Base-by-base conservation (phyloP, 2,888 invertebrate genomes). In the Parnassius apollo region DNA sequence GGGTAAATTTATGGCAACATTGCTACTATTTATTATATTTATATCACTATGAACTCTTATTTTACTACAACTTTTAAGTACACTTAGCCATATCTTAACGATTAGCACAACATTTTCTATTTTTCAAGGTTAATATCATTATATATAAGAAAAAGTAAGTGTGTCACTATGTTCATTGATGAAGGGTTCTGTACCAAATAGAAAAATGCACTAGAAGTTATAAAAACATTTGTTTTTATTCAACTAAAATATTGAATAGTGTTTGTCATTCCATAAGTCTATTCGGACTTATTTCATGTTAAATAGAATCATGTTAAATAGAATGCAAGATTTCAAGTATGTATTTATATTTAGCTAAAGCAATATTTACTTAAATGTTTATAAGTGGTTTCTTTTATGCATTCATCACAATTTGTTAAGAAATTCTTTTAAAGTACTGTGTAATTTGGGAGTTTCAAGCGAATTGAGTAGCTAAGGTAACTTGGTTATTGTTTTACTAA, bases 401-500 rank as follows among this genome's bases (percentile, higher is more conserved):
- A 54, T 55, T 57, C 58, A 62, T 55, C 60, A 49, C 59, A 59
- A 53, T 59, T 35, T 45, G 49, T 51, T 46, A 52, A 42, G 61
- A 7, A 13, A 50, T 35, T 8, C 2, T 50, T 56, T 25, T 18
- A 45, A 48, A 42, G 22, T 13, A 13, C 49, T 9, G 49, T n/a
- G 11, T n/a, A 62, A 62, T 9, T 42, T 52, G 49, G 35, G 50
- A 55, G 58, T 62, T 66, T 22, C 25, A 58, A 50, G 63, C 10
- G 57, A 59, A 51, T 60, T 53, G 55, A 59, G 46, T 61, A 56
- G 61, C 49, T 52, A 42, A n/a, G 42, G 35, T 52, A 55, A 65
- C 61, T 35, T 66, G 62, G 53, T 65, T 62, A 59, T 62, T 63
- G 59, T 67, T 67, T 66, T 65, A 63, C 49, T 67, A 63, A 64